A percentile compares a stretch with the other conserved stretches of the same genome.
Evolutionary conservation across 1,140 invertebrate species (phyloP).

Genomic region (Solenopsis fugax): DNA sequence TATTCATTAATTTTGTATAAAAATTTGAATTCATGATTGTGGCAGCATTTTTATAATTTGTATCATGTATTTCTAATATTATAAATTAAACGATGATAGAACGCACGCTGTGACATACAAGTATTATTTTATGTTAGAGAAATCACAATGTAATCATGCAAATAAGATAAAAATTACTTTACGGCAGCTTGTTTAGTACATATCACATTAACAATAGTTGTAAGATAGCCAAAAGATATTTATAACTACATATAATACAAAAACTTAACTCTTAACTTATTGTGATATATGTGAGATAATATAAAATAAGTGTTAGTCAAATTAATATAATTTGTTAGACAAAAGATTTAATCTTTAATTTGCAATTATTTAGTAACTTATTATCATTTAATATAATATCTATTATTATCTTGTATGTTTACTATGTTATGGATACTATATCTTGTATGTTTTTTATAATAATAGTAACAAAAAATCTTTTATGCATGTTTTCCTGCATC

Average conservation of each 20-base stretch:
- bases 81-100: background rate
- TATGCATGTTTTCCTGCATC: background rate
- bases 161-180: background rate
- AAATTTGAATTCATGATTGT: background rate
- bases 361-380: constrained; percentile 17
- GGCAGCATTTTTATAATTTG: constrained; percentile 2
- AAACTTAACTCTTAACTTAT: background rate
- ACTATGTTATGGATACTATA: no score
- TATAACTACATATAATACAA: constrained; percentile 1
- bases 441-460: constrained; percentile 10
- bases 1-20: constrained; percentile 12
- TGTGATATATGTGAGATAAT: background rate
- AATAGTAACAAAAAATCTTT: background rate
- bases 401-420: constrained; percentile 26
- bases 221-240: background rate
- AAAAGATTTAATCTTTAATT: background rate
- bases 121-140: background rate
- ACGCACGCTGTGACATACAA: background rate
- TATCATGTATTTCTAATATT: constrained; percentile 5
- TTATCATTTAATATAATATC: background rate
- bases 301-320: constrained; percentile 10
- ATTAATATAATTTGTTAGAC: constrained; percentile 38
- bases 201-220: background rate
- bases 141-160: background rate
- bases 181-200: background rate